These are phyloP conservation scores for Rhagophthalmus giganteus DNA, from an alignment of 2,888 invertebrate species.

Conservation along the genomic window DNA sequence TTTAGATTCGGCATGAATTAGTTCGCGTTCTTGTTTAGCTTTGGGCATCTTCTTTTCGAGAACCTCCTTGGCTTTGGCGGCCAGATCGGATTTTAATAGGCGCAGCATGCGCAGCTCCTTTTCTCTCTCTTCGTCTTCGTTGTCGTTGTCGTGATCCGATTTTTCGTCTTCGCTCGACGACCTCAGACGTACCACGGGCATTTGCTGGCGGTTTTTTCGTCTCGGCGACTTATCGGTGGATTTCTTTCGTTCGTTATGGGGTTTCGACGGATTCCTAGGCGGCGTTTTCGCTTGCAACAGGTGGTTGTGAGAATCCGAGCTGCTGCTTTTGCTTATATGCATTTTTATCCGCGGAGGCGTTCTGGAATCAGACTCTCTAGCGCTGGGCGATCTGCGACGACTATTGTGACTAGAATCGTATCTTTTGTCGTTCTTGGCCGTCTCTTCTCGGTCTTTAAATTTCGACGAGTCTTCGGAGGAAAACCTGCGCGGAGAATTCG, in stretches of 20 bases:
- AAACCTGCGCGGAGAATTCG: too few species aligned
- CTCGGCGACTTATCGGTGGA: conserved; percentile 25
- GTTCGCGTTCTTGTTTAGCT: conserved; percentile 4
- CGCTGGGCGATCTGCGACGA: background rate
- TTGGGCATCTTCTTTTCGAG: conserved; percentile 62
- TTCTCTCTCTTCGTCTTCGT: conserved; percentile 65
- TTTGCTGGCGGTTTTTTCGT: conserved; percentile 38
- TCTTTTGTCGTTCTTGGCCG: background rate
- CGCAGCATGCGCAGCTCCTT: conserved; percentile 71
- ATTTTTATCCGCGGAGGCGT: conserved; percentile 1
- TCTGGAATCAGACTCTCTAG: background rate
- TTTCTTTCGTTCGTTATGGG: conserved; percentile 6
- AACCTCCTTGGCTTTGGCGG: conserved; percentile 73
- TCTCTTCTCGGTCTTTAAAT: background rate
- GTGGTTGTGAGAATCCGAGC: conserved; percentile 6
- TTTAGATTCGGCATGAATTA: background rate
- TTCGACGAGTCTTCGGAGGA: too few species aligned
- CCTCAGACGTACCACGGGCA: conserved; percentile 60
- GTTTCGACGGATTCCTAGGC: conserved; percentile 11
- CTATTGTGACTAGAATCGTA: background rate
- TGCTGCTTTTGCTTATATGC: conserved; percentile 7
- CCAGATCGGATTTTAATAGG: conserved; percentile 64
- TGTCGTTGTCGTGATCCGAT: conserved; percentile 53
- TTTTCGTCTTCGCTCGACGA: conserved; percentile 64
- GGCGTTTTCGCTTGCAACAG: conserved; percentile 11